Conservation (phyloP, 2,113 vertebrate genomes). For the Barbus barbus region DNA sequence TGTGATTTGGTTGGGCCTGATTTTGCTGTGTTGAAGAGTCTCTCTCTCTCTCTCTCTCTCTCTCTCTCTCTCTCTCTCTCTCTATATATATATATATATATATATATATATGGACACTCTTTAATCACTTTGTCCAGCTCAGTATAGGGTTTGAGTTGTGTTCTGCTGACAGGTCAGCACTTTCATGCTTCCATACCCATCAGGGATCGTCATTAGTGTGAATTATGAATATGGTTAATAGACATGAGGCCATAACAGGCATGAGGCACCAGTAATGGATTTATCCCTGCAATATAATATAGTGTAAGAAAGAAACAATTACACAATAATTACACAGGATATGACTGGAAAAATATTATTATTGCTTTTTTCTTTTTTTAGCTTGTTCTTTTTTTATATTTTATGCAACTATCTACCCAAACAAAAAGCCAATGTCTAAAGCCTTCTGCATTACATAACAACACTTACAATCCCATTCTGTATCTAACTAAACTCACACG, state of each 20-base stretch:
- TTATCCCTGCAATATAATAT: not conserved
- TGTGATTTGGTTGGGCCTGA: too few species aligned
- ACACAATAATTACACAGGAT: too few species aligned
- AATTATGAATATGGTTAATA: conserved; percentile 12
- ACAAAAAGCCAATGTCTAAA: not conserved
- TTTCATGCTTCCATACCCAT: not conserved
- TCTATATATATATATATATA: too few species aligned
- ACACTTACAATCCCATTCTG: not conserved
- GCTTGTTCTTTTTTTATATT: not conserved
- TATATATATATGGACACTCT: too few species aligned
- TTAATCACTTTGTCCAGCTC: too few species aligned
- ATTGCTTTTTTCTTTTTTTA: too few species aligned
- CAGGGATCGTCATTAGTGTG: not conserved
- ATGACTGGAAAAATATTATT: too few species aligned
- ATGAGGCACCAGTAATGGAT: not conserved
- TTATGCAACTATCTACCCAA: not conserved
- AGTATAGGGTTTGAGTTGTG: not conserved
- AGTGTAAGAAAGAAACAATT: not conserved
- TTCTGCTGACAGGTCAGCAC: too few species aligned
- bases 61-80: too few species aligned
- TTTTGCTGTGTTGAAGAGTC: too few species aligned
- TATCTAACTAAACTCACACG: not conserved
- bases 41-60: too few species aligned
- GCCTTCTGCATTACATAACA: conserved; percentile 1
- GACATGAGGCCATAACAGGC: not conserved